Percentiles rank a stretch among this genome's conserved stretches.
phyloP scores from a whole-genome alignment of 2,888 invertebrate genomes.

The Calephelis perditalis region DNA sequence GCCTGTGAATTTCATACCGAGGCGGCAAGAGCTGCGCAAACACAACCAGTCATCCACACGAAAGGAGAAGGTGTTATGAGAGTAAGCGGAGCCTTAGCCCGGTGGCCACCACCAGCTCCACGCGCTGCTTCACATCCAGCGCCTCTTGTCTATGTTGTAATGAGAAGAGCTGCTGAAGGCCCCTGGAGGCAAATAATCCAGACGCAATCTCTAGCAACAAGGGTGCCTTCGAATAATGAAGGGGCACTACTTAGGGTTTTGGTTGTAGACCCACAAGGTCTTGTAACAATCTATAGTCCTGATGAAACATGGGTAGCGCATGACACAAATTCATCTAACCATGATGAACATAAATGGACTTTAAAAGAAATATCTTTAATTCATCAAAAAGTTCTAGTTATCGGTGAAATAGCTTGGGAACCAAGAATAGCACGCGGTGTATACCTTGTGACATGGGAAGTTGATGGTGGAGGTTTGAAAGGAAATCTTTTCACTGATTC shows the following conservation, averaged over 20 bases:
- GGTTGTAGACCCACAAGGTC: constrained; percentile 83
- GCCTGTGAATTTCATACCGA: constrained; percentile 84
- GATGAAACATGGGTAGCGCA: constrained; percentile 80
- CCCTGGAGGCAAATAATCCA: constrained; percentile 83
- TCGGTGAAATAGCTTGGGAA: constrained; percentile 86
- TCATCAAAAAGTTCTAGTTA: constrained; percentile 84
- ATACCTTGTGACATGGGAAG: constrained; percentile 91
- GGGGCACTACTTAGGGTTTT: constrained; percentile 82
- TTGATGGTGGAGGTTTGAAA: constrained; percentile 88
- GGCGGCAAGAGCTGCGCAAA: constrained; percentile 79
- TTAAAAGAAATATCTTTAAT: constrained; percentile 83
- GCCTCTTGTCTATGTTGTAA: constrained; percentile 83
- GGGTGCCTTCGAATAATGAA: constrained; percentile 81
- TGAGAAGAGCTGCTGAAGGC: constrained; percentile 80
- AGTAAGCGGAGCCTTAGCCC: constrained; percentile 80
- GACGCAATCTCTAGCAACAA: constrained; percentile 80
- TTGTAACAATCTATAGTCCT: constrained; percentile 84
- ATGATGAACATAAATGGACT: constrained; percentile 77
- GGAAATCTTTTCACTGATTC: constrained; percentile 90
- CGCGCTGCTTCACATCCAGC: constrained; percentile 75
- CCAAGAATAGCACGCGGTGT: constrained; percentile 81
- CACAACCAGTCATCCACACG: constrained; percentile 83
- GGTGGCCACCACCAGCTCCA: constrained; percentile 81
- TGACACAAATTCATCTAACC: constrained; percentile 68
- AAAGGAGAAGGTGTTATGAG: constrained; percentile 83